These are phyloP conservation scores for Arge pagana DNA, from an alignment of 2,888 invertebrate genomes.

Conservation along the genomic window DNA sequence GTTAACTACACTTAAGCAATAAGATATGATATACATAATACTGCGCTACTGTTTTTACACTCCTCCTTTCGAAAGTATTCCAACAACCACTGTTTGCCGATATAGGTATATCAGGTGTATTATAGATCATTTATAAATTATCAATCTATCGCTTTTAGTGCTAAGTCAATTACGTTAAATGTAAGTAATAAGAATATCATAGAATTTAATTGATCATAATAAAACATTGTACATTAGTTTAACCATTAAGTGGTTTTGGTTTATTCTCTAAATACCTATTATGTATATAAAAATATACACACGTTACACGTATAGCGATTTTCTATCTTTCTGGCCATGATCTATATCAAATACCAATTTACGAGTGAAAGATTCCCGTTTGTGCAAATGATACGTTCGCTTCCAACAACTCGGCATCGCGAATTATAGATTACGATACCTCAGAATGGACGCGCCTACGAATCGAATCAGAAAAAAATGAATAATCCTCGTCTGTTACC, in stretches of 20 bases:
- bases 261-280: conserved; percentile 20
- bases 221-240: conserved; percentile 21
- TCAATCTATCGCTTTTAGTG: conserved; percentile 34
- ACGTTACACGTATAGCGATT: too few relatives aligned
- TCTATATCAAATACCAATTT: too few relatives aligned
- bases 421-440: too few relatives aligned
- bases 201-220: conserved; percentile 11
- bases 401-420: too few relatives aligned
- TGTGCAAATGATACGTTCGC: too few relatives aligned
- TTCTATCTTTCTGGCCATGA: too few relatives aligned
- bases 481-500: too few relatives aligned
- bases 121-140: conserved; percentile 25
- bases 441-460: too few relatives aligned
- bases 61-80: conserved; percentile 20
- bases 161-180: conserved; percentile 16
- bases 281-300: too few relatives aligned
- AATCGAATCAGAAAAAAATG: too few relatives aligned
- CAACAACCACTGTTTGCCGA: conserved; percentile 24
- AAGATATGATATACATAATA: not conserved
- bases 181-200: conserved; percentile 12
- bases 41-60: not conserved
- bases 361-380: too few relatives aligned
- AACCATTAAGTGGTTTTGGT: conserved; percentile 18
- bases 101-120: conserved; percentile 20
- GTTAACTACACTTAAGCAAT: not conserved